Evolutionary conservation across 2,113 vertebrate species (phyloP).

Genomic region (Notarius lentiginosus): DNA sequence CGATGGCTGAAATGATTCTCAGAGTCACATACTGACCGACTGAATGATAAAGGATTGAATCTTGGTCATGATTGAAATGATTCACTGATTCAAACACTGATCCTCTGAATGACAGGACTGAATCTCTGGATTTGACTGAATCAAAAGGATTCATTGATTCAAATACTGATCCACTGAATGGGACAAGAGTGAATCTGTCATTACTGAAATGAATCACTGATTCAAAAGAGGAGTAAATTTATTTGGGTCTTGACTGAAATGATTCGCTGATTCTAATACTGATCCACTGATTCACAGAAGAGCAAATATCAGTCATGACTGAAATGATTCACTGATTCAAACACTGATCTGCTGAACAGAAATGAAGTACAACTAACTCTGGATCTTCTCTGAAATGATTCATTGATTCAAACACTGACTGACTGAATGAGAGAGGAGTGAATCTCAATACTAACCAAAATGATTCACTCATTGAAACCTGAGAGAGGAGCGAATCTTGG

Average conservation of each 20-base stretch:
- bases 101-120: neutral
- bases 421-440: neutral
- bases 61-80: neutral
- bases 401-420: neutral
- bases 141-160: neutral
- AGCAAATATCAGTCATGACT: neutral
- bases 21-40: neutral
- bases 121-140: neutral
- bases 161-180: neutral
- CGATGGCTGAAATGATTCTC: neutral
- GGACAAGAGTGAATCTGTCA: neutral
- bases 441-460: neutral
- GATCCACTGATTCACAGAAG: neutral
- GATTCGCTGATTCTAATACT: neutral
- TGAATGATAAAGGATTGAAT: neutral
- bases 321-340: neutral
- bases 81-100: neutral
- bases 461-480: neutral
- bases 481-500: neutral
- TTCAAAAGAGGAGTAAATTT: neutral
- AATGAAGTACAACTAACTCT: neutral
- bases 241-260: neutral
- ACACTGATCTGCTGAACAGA: neutral
- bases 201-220: neutral
- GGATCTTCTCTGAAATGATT: neutral